Base-by-base conservation (phyloP, 2,113 vertebrate species). In the Emydocephalus ijimae region DNA sequence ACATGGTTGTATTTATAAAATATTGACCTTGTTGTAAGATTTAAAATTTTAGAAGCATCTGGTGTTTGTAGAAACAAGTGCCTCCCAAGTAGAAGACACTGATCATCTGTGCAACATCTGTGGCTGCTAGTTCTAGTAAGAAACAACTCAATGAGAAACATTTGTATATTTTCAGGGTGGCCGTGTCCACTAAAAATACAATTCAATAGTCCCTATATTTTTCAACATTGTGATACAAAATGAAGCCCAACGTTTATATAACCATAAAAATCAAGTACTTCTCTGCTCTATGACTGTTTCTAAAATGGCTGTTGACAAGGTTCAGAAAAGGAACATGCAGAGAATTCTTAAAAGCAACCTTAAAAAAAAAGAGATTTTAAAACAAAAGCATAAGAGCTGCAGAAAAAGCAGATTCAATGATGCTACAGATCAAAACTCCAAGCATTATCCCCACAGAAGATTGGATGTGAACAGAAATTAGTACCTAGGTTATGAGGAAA, bases 61-160 rank as follows among this genome's bases (percentile, higher is more conserved):
- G 69, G 89, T 64, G 18, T 5, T 26, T 39, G 55, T 59, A 93
- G 56, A 93, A 81, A 10, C 54, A 29, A 89, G 15, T 91, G 88
- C 90, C 88, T 92, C 90, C 93, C 87, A 93, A 61, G 91, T 48
- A 89, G 87, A 55, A 86, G 89, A 81, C 74, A 21, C 34, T 86
- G 87, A 91, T 92, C 91, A 93, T 93, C 88, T 93, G 87, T 29
- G 61, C 56, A 89, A 64, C 88, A 91, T 61, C 48, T 93, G 90
- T 90, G 56, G 7, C 26, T 69, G 55, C 45, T 64, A 64, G 56
- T 39, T 21, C 45, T 1, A 55, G 48, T 86, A 86, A 87, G 87
- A 89, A 91, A 18, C 48, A 87, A 29, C n/a, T 34, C 11, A 89
- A 92, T 86, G 45, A 87, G 69, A 89, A 91, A 14, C 48, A 87